phyloP scores from a whole-genome alignment of 2,797 vertebrate species.

The Hypotaenidia philippensis region DNA sequence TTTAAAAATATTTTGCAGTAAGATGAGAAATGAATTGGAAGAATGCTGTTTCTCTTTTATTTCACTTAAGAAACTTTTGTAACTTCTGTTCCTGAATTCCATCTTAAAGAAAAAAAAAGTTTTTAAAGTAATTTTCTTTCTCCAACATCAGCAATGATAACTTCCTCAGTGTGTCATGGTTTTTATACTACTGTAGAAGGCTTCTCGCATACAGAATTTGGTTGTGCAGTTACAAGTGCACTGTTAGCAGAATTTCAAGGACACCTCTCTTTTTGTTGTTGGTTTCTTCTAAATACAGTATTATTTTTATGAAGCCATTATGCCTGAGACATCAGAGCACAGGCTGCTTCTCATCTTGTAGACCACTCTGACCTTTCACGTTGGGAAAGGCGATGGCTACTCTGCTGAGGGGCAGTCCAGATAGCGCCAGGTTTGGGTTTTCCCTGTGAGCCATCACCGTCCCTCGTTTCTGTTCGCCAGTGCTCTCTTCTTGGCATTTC shows the following conservation, averaged over 20 bases:
- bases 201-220: not conserved
- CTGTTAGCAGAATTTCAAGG: constrained; percentile 27
- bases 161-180: not conserved
- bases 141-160: not conserved
- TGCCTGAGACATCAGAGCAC: not conserved
- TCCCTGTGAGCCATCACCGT: not conserved
- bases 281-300: not conserved
- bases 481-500: not conserved
- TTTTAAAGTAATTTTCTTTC: not conserved
- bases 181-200: constrained; percentile 14
- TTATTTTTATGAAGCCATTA: not conserved
- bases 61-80: not conserved
- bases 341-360: not conserved
- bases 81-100: not conserved
- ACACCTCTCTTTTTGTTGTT: not conserved
- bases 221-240: not conserved
- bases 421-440: not conserved
- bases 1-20: not conserved
- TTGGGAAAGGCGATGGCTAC: not conserved
- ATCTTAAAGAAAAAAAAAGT: not conserved
- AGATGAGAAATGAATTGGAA: not conserved
- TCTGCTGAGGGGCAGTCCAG: not conserved
- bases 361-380: not conserved
- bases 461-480: not conserved
- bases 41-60: not conserved